Evolutionary conservation across 2,888 invertebrate genomes (phyloP), one percentile per base, ranked within the genome.

Genomic region (Patella depressa): DNA sequence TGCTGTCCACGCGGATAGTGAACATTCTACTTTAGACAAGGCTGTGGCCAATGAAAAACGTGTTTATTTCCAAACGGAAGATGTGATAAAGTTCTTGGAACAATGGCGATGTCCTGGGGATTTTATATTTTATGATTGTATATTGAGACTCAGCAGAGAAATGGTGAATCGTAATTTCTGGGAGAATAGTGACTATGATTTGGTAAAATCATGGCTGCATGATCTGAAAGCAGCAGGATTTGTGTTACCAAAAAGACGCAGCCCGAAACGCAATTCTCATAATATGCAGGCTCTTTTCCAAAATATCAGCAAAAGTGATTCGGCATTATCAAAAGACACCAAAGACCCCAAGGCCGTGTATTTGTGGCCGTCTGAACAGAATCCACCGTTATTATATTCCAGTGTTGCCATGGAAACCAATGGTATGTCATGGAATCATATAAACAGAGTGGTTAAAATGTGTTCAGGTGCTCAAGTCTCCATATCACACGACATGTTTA

Each of bases 11-110:
- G 34, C 74, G n/a, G 34, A 87, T 14, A 84, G 83, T 72, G 75
- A 78, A 9, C 88, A 88, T 76, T 74, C 79, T 34, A 80, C 81
- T 71, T 59, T 87, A 57, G 72, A 54, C 3, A 87, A 88, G 70
- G 81, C 83, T 29, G 53, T 76, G 15, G 81, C 85, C 17, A 88
- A 88, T 74, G 72, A 72, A 17, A 79, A 80, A 15, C 71, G 65
- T 65, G 65, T 87, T 53, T 87, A 85, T 75, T 72, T 75, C 15
- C 65, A 82, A 11, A 84, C 80, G 45, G 81, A 81, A 11, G n/a
- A 79, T 12, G 76, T 85, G 65, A 72, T 84, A n/a, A 69, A 77
- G 24, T 80, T 77, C 45, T 77, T 86, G 11, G 29, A 76, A 11
- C 74, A 74, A 17, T 87, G 87, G 87, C 74, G 45, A 34, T 87